phyloP scores from a whole-genome alignment of 2,113 vertebrate species.

The Podarcis cretensis region DNA sequence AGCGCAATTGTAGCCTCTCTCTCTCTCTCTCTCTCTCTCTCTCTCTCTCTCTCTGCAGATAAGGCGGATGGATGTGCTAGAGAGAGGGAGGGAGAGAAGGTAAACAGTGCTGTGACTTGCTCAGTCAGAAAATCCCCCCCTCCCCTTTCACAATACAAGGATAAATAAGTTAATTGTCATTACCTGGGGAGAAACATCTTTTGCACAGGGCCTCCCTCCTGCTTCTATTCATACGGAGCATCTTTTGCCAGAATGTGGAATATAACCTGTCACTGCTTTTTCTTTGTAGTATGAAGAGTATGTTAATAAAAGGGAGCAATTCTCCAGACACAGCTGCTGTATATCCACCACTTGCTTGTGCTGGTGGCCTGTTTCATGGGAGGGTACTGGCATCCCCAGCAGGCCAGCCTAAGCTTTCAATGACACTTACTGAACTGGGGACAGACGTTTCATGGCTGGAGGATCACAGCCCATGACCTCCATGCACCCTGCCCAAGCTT shows the following conservation, averaged over 20 bases:
- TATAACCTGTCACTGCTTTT: background rate
- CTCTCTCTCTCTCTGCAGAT: background rate
- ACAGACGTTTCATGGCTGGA: too few species aligned
- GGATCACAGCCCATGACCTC: too few species aligned
- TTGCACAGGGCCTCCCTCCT: background rate
- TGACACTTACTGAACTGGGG: too few species aligned
- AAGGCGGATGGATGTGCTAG: background rate
- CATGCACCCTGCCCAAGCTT: too few species aligned
- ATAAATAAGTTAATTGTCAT: background rate
- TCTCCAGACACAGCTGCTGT: background rate
- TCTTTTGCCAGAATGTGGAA: conserved; percentile 8
- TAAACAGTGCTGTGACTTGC: background rate
- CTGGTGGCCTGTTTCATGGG: background rate
- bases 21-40: background rate
- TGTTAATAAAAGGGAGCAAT: background rate
- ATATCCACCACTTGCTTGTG: background rate
- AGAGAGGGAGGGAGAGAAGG: background rate
- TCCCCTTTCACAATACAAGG: background rate
- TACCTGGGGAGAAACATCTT: conserved; percentile 11
- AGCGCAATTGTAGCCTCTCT: background rate
- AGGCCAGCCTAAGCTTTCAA: background rate
- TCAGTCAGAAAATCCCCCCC: background rate
- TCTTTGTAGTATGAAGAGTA: background rate
- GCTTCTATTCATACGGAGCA: background rate
- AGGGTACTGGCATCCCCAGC: background rate